A percentile compares a stretch with the other conserved stretches of the same genome.
phyloP scores from a whole-genome alignment of 2,797 vertebrate species.

The Gymnocypris eckloni region DNA sequence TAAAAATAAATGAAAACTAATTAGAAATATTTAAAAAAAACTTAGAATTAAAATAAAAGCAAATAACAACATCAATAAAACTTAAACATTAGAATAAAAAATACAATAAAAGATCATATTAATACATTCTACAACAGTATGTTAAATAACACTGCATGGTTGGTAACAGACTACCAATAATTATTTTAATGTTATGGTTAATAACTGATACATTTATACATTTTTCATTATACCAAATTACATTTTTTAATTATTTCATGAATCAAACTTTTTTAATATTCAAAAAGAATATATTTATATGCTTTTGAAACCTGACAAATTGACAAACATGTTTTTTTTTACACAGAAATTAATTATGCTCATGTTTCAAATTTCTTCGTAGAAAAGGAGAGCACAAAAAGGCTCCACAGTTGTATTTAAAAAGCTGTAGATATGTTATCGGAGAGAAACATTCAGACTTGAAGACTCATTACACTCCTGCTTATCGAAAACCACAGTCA shows the following conservation, averaged over 20 bases:
- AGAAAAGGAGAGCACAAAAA: neutral
- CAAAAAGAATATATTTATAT: neutral
- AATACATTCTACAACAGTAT: neutral
- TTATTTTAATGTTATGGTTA: no score
- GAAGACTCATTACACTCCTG: neutral
- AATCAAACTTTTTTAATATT: neutral
- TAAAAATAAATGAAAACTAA: neutral
- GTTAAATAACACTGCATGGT: neutral
- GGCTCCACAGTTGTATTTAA: neutral
- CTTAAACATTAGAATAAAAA: neutral
- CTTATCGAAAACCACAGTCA: constrained; percentile 13
- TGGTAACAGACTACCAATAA: neutral
- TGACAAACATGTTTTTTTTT: neutral
- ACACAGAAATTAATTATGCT: neutral
- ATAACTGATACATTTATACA: neutral
- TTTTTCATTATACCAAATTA: neutral
- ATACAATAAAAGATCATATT: neutral
- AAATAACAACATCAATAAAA: neutral
- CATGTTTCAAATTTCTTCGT: neutral
- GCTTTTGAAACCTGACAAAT: neutral
- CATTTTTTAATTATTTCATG: neutral
- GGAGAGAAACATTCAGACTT: neutral
- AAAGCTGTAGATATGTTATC: neutral
- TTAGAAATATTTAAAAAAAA: no score
- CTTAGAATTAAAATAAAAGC: neutral